phyloP scores from a whole-genome alignment of 2,113 vertebrate genomes.

The Amphiprion ocellaris region DNA sequence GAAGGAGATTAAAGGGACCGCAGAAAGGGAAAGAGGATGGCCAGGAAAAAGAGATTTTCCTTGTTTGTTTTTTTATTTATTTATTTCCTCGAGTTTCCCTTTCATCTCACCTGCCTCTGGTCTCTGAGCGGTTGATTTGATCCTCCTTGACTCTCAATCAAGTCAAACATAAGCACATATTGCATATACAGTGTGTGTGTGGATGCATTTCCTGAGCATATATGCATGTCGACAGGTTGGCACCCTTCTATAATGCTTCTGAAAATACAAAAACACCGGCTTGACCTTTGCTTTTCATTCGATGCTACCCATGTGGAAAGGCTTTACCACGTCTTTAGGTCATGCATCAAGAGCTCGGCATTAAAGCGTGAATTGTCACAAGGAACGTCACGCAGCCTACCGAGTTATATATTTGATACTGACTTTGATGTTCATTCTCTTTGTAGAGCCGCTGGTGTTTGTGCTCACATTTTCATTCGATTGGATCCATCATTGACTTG shows the following conservation, averaged over 20 bases:
- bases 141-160: neutral
- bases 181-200: neutral
- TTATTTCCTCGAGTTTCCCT: constrained; percentile 9
- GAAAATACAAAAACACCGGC: constrained; percentile 5
- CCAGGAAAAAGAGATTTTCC: constrained; percentile 9
- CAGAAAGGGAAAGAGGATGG: neutral
- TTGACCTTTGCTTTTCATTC: constrained; percentile 68
- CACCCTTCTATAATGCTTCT: neutral
- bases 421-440: constrained; percentile 51
- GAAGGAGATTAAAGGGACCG: constrained; percentile 51
- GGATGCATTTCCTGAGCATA: neutral
- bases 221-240: neutral
- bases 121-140: constrained; percentile 2
- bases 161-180: neutral
- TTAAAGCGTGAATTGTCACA: constrained; percentile 52
- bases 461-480: neutral
- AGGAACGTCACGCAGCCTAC: constrained; percentile 43
- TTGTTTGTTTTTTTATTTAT: neutral
- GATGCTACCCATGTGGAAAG: constrained; percentile 62
- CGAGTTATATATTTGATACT: constrained; percentile 2
- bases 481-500: neutral
- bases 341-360: constrained; percentile 51
- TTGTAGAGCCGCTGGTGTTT: constrained; percentile 32
- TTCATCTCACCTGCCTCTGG: constrained; percentile 19
- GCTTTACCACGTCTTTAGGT: constrained; percentile 38